Evolutionary conservation across 2,113 vertebrate genomes (phyloP).

Genomic region (Cranoglanis bouderius): DNA sequence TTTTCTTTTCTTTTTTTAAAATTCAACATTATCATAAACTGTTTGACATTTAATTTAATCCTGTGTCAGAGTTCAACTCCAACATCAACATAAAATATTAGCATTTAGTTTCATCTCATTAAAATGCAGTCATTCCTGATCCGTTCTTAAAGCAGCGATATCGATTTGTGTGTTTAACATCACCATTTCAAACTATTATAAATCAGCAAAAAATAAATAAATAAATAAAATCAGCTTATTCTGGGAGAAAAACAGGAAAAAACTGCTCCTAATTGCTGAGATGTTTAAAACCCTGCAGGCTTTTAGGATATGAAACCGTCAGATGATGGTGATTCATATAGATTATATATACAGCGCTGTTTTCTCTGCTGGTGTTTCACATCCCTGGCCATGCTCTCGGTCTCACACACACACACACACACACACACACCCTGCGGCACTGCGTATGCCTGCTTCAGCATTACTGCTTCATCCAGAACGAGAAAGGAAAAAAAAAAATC

Average conservation of each 20-base stretch:
- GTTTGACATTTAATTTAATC: not conserved
- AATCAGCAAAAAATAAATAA: not conserved
- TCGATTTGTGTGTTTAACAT: not conserved
- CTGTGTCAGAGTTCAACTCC: not conserved
- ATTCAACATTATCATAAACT: not conserved
- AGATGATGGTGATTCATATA: not conserved
- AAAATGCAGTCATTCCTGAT: not conserved
- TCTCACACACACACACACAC: not conserved
- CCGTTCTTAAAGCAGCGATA: not conserved
- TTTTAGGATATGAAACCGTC: slow-evolving; percentile 6
- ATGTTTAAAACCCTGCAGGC: not conserved
- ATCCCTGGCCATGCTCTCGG: not conserved
- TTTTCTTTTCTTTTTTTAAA: too few species aligned
- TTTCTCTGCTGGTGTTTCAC: slow-evolving; percentile 6
- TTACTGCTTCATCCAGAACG: not conserved
- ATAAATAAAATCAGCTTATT: not conserved
- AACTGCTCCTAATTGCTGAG: not conserved
- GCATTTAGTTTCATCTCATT: not conserved
- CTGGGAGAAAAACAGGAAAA: not conserved
- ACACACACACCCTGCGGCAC: not conserved
- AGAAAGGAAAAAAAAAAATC: not conserved
- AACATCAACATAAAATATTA: not conserved
- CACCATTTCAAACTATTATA: not conserved
- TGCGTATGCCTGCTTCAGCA: not conserved
- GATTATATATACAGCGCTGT: not conserved